Base-by-base conservation (phyloP, 2,113 vertebrate species). In the Irena cyanogastra region DNA sequence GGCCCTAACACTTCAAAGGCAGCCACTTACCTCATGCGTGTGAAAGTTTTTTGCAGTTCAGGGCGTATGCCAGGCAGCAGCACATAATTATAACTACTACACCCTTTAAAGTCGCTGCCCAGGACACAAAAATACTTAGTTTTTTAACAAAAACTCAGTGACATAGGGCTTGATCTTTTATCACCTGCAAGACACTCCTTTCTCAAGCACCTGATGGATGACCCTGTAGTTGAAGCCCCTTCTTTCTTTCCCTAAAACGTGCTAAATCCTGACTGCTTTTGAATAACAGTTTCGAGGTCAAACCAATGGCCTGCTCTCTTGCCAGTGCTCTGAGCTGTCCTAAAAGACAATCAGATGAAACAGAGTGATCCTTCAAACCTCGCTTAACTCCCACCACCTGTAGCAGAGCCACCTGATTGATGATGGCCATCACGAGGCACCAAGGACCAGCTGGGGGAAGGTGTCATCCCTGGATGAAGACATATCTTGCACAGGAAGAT, bases 401-500 rank as follows among this genome's bases (percentile, higher is more conserved):
- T 53, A 64, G 47, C 16, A 74, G 22, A 77, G n/a, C 65, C 42
- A 54, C n/a, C 37, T 27, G 52, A 63, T 0, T 7, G 56, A 44
- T 2, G 35, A 64, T 0, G 8, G 50, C 1, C 41, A 68, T 1
- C 39, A 60, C 10, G 12, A 59, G 20, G 54, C 28, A 56, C n/a
- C 45, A 4, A 89, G 74, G 16, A 13, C 7, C 37, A 50, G 6
- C 0, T 8, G 13, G 33, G 33, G 0, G 0, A 76, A 60, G 27
- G 6, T 8, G 3, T 16, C 28, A 56, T n/a, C 60, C 41, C 13
- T 41, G 10, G 6, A 27, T 27, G 27, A 75, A 42, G 57, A 28
- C 1, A 1, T 3, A 17, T 23, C 27, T 49, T n/a, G n/a, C 0
- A 1, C 0, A 30, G 12, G 23, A 33, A 16, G 35, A 17, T 1